Evolutionary conservation across 2,888 invertebrate genomes (phyloP).

Genomic region (Criorhina ranunculi): DNA sequence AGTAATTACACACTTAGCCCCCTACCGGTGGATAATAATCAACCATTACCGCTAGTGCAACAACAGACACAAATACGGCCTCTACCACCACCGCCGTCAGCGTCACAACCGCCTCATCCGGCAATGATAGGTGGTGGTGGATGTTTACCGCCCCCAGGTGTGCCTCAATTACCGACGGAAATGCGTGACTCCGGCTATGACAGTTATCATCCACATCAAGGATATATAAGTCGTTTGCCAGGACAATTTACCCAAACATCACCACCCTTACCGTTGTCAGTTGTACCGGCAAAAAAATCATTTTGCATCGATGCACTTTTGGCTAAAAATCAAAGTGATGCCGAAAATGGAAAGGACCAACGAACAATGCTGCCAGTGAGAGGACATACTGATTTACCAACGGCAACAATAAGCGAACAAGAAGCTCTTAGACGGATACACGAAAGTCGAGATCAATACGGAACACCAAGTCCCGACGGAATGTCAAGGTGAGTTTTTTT

Average conservation of each 20-base stretch:
- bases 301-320: constrained; percentile 96
- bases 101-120: constrained; percentile 71
- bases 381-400: constrained; percentile 73
- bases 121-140: constrained; percentile 57
- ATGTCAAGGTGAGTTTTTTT: constrained; percentile 83
- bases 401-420: constrained; percentile 82
- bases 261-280: constrained; percentile 44
- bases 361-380: constrained; percentile 66
- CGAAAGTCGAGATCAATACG: constrained; percentile 82
- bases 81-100: constrained; percentile 59
- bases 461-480: constrained; percentile 84
- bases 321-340: constrained; percentile 86
- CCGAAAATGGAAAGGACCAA: constrained; percentile 79
- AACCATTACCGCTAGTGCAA: constrained; percentile 75
- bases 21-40: constrained; percentile 70
- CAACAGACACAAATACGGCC: constrained; percentile 59
- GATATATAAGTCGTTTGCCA: constrained; percentile 61
- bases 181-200: constrained; percentile 60
- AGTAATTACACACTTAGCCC: constrained; percentile 81
- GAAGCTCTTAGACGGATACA: constrained; percentile 83
- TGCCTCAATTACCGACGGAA: constrained; percentile 64
- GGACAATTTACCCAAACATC: constrained; percentile 70
- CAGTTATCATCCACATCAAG: constrained; percentile 59
- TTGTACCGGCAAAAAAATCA: constrained; percentile 87
- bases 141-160: constrained; percentile 50